Conservation (phyloP, 2,113 vertebrate genomes). For the Dipodomys spectabilis region DNA sequence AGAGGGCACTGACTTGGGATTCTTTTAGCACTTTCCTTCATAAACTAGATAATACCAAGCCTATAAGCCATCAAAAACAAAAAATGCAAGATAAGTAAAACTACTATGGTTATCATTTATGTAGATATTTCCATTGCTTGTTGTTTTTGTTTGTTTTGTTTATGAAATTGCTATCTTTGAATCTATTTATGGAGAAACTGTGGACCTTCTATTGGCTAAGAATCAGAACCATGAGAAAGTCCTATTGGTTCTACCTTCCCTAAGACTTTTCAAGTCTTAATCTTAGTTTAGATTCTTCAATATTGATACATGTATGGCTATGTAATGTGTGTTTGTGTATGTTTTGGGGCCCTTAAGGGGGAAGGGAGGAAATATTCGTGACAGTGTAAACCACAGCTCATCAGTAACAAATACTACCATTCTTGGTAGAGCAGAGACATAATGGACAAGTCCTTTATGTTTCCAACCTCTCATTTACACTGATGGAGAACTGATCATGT, state of each 20-base stretch:
- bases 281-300: neutral
- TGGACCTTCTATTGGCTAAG: neutral
- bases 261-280: neutral
- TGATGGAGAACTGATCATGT: neutral
- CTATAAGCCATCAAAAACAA: neutral
- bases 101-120: neutral
- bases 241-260: neutral
- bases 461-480: neutral
- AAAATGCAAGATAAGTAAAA: slow-evolving; percentile 38
- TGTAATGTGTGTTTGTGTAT: neutral
- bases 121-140: neutral
- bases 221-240: slow-evolving; percentile 1
- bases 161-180: neutral
- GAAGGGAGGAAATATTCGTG: neutral
- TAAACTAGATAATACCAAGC: neutral
- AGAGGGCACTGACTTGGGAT: neutral
- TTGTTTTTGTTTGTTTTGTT: neutral
- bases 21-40: neutral
- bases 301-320: neutral
- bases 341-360: neutral
- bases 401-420: neutral
- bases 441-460: slow-evolving; percentile 1
- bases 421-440: neutral
- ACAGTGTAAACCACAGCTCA: neutral
- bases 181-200: slow-evolving; percentile 25